Evolutionary conservation across 2,797 vertebrate genomes (phyloP), one percentile per base, ranked within the genome.

Genomic region (Garrulus glandarius): DNA sequence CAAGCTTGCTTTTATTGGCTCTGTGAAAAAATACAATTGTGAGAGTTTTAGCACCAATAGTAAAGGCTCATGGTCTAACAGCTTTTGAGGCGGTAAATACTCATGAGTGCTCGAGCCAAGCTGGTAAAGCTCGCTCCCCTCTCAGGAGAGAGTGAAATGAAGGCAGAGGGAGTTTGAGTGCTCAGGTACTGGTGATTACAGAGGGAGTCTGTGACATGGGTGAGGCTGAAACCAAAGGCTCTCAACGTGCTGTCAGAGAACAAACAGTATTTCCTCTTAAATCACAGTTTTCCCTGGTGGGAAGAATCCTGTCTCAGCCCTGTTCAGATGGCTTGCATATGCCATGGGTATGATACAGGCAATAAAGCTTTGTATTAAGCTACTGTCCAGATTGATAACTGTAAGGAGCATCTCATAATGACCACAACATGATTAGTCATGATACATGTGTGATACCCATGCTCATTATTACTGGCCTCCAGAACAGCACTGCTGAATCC

Each of bases 381-480:
- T 50, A 75, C 84, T 83, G 92, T 55, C 91, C 96, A 85, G 93
- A 96, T 15, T 96, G 95, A 80, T 89, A 92, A 85, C 84, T 92
- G 78, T 50, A 87, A 89, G 92, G 81, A 67, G 92, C 81, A 94
- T 84, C 91, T 96, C 76, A 74, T 95, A 95, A 96, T 95, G 95
- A 83, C 87, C 91, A 63, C 95, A 94, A 96, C 23, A 52, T 93
- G 93, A 91, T 96, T 97, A 96, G 95, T 83, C 95, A 88, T 68
- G 93, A 88, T 95, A 84, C 53, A 94, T 5, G 6, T 91, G 92
- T 91, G 95, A 95, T 94, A 96, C 34, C 69, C 95, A 89, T 85
- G 87, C 93, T 96, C 95, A 92, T 97, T 94, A 97, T 91, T 96
- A 87, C 53, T 92, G 84, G 72, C 87, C 60, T 89, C 64, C 92